phyloP scores from a whole-genome alignment of 2,888 invertebrate species.

The Pinctada fucata region DNA sequence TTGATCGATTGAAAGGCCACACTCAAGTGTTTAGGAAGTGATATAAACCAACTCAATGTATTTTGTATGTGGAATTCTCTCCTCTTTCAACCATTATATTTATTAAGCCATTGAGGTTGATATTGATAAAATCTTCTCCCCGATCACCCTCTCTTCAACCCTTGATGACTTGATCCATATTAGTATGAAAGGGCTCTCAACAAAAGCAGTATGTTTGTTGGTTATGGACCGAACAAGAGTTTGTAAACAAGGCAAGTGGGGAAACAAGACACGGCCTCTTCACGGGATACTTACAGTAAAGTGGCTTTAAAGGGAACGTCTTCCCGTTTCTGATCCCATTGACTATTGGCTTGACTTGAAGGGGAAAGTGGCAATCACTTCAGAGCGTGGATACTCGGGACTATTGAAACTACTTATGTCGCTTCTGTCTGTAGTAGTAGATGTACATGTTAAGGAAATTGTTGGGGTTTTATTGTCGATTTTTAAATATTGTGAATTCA shows the following conservation, averaged over 20 bases:
- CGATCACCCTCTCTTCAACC: not conserved
- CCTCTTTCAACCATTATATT: not conserved
- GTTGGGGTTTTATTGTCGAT: no score
- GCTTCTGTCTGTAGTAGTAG: no score
- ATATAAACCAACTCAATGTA: no score
- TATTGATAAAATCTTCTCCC: not conserved
- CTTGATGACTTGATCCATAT: not conserved
- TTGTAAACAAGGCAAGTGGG: not conserved
- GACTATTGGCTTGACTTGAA: no score
- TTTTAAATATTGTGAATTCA: no score
- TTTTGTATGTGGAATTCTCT: not conserved
- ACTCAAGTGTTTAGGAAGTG: no score
- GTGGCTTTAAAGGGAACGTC: not conserved
- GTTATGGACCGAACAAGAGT: not conserved
- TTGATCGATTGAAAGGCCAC: no score
- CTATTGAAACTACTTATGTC: no score
- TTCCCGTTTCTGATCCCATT: no score
- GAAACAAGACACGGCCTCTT: not conserved
- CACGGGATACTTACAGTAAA: not conserved
- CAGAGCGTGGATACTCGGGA: no score
- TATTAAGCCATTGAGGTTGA: not conserved
- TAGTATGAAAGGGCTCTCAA: not conserved
- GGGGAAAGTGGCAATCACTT: no score
- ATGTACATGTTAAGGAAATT: no score
- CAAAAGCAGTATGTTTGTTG: not conserved